Percentiles rank a stretch among this genome's conserved stretches.
These are phyloP conservation scores for Emydocephalus ijimae DNA, from an alignment of 2,113 vertebrate genomes.

Conservation along the genomic window DNA sequence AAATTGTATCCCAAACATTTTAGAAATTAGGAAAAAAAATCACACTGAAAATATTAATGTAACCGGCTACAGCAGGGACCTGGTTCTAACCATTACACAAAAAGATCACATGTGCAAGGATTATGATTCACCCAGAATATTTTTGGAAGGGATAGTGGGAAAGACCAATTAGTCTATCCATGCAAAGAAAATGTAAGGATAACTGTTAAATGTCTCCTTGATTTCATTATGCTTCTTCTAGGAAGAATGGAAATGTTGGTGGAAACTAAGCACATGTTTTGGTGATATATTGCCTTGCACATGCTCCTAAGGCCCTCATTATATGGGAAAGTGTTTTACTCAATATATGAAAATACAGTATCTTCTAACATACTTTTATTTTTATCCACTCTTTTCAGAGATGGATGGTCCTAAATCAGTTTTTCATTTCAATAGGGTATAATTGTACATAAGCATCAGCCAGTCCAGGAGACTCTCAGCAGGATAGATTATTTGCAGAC, in stretches of 20 bases:
- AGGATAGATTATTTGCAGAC: slow-evolving; percentile 61
- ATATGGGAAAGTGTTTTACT: not conserved
- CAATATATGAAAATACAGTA: not conserved
- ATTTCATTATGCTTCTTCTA: not conserved
- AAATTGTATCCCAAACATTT: not conserved
- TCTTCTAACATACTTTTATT: slow-evolving; percentile 17
- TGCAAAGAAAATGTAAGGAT: not conserved
- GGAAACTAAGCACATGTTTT: not conserved
- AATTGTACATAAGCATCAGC: slow-evolving; percentile 56
- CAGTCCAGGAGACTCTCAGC: slow-evolving; percentile 41
- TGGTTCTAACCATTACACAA: not conserved
- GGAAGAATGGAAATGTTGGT: not conserved
- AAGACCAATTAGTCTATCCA: not conserved
- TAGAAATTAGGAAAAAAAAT: not conserved
- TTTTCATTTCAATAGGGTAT: slow-evolving; percentile 45
- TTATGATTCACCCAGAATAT: not conserved
- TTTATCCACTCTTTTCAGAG: slow-evolving; percentile 31
- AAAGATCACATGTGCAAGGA: not conserved
- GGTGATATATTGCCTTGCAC: not conserved
- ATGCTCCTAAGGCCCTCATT: not conserved
- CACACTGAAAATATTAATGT: not conserved
- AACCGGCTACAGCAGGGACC: not conserved
- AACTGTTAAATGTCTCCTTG: not conserved
- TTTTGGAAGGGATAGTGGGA: not conserved
- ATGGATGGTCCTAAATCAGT: slow-evolving; percentile 53